These are phyloP conservation scores for Nycteola revayana DNA, from an alignment of 2,888 invertebrate species.

Conservation along the genomic window DNA sequence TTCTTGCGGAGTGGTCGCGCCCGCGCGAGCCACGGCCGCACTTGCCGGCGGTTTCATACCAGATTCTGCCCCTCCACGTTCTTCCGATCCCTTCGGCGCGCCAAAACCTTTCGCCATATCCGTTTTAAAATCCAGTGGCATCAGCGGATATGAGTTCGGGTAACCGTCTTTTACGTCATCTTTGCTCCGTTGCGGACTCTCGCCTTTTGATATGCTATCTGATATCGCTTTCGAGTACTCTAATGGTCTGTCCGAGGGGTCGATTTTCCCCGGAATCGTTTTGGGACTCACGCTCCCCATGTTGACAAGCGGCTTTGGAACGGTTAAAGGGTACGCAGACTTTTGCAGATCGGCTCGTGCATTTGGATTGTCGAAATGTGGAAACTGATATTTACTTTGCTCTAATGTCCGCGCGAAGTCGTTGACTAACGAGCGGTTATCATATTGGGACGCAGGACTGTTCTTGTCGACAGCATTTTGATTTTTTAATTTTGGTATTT, in stretches of 20 bases:
- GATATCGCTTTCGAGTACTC: conserved; percentile 64
- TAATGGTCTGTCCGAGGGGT: conserved; percentile 58
- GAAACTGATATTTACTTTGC: conserved; percentile 69
- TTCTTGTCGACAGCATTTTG: conserved; percentile 74
- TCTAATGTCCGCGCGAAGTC: conserved; percentile 70
- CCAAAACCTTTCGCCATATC: conserved; percentile 73
- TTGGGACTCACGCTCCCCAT: conserved; percentile 73
- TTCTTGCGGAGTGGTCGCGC: conserved; percentile 80
- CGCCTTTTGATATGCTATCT: conserved; percentile 65
- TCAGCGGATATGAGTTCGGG: conserved; percentile 55
- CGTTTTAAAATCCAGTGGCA: conserved; percentile 73
- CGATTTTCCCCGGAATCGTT: conserved; percentile 53
- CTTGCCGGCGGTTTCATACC: conserved; percentile 75
- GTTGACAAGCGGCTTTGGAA: conserved; percentile 71
- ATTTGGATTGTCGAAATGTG: conserved; percentile 66
- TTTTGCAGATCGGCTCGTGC: conserved; percentile 65
- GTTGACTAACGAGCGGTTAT: conserved; percentile 68
- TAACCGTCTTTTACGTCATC: conserved; percentile 66
- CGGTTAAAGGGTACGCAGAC: conserved; percentile 68
- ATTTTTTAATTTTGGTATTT: conserved; percentile 89
- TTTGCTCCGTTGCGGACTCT: conserved; percentile 60
- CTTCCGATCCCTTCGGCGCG: conserved; percentile 70
- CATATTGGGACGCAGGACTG: conserved; percentile 65
- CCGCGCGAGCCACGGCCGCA: conserved; percentile 64
- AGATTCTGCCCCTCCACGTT: conserved; percentile 71